Evolutionary conservation across 2,888 invertebrate genomes (phyloP).

Genomic region (Eupithecia pulchellata): DNA sequence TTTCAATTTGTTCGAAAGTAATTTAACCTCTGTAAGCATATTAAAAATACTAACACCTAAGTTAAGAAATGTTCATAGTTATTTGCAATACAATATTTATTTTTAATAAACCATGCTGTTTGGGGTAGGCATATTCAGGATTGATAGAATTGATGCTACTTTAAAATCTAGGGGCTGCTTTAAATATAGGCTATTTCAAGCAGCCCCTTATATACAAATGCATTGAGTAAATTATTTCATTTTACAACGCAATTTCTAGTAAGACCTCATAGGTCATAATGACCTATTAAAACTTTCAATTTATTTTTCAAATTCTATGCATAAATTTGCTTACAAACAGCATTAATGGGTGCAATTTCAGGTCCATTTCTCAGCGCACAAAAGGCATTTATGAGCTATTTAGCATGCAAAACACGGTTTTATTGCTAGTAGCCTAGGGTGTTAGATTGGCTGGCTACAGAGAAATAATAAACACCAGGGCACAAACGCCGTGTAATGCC

Average conservation of each 20-base stretch:
- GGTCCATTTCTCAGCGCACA: conserved; percentile 11
- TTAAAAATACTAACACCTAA: too few relatives aligned
- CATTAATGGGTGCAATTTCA: conserved; percentile 19
- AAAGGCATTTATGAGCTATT: conserved; percentile 21
- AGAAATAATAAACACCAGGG: not conserved
- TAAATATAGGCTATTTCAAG: too few relatives aligned
- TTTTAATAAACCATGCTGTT: too few relatives aligned
- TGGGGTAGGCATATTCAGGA: too few relatives aligned
- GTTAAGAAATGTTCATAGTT: too few relatives aligned
- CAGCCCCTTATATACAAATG: not conserved
- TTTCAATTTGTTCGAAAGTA: too few relatives aligned
- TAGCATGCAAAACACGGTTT: conserved; percentile 32
- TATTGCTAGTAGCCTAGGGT: conserved; percentile 26
- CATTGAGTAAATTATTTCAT: not conserved
- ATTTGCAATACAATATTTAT: too few relatives aligned
- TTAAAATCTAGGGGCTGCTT: too few relatives aligned
- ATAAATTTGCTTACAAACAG: conserved; percentile 11
- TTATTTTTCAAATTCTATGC: conserved; percentile 12
- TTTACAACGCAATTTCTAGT: not conserved
- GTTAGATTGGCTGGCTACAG: conserved; percentile 9
- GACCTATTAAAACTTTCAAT: not conserved
- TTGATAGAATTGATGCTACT: too few relatives aligned
- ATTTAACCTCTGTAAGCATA: too few relatives aligned
- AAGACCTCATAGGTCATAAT: not conserved
- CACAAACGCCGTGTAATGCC: too few relatives aligned